Evolutionary conservation across 2,113 vertebrate species (phyloP), one percentile per base, ranked within the genome.

Genomic region (Apteryx mantelli): DNA sequence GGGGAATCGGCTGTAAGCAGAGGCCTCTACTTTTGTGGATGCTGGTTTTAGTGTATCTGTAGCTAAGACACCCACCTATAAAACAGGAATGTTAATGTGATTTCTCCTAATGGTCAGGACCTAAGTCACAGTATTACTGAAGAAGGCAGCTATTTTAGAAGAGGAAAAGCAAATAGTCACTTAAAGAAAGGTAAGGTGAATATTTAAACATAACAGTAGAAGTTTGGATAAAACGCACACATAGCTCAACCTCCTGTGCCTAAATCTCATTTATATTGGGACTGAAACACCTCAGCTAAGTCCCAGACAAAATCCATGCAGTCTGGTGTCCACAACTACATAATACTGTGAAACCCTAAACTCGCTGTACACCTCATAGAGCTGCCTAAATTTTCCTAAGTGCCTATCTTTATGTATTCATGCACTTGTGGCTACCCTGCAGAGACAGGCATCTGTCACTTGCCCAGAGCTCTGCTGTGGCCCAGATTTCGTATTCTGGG

Each of bases 281-380:
- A 68, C 15, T 24, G 61, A 79, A 82, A 75, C 11, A 66, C 28
- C 5, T 58, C 25, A 25, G 34, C 46, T 8, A 91, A 87, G 6
- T 60, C 26, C 52, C 65, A 87, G 40, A 34, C 7, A 71, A 10
- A 74, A 70, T 56, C 34, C n/a, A 14, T 24, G 46, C 17, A 63
- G 5, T 13, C 22, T 70, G 6, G 3, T 78, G 32, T 34, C 55
- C 5, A 1, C 26, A 16, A 18, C 28, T 70, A 46, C 16, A 44
- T 63, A 38, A 13, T 30, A 13, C 42, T 8, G 11, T 34, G 15
- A 36, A 85, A 20, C 6, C 5, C 19, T 38, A 81, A 50, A 13
- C 6, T 77, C 6, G 0, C 5, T 61, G n/a, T 61, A 44, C 24
- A 55, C 20, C 30, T 68, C 0, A 0, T 52, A 12, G 4, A 58